Evolutionary conservation across 1,140 invertebrate genomes (phyloP).

Genomic region (Trachymyrmex septentrionalis): DNA sequence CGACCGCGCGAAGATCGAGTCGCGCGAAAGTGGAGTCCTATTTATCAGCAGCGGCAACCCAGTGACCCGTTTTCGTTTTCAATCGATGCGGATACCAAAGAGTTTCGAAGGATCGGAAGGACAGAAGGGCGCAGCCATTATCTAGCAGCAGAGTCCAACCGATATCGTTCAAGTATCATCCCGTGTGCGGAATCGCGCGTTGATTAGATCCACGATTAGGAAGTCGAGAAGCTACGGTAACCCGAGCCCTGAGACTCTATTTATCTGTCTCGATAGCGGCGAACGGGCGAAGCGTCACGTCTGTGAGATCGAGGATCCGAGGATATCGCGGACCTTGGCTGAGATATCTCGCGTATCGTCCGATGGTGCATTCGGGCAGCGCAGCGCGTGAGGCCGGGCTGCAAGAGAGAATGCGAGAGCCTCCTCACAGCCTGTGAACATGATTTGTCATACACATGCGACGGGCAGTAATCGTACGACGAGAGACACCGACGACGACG

Average conservation of each 20-base stretch:
- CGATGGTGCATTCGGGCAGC: constrained; percentile 71
- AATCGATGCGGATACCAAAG: constrained; percentile 67
- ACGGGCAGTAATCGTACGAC: constrained; percentile 80
- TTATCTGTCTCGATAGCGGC: not conserved
- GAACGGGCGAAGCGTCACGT: constrained; percentile 5
- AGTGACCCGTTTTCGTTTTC: constrained; percentile 71
- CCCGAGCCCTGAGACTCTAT: not conserved
- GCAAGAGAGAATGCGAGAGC: constrained; percentile 83
- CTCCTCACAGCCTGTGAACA: constrained; percentile 82
- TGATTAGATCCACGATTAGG: not conserved
- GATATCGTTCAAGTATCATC: not conserved
- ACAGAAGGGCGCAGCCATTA: constrained; percentile 70
- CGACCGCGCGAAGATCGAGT: constrained; percentile 35
- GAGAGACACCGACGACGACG: constrained; percentile 75
- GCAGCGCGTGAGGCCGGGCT: constrained; percentile 58
- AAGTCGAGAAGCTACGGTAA: too few species aligned
- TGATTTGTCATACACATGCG: constrained; percentile 83
- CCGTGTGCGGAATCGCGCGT: constrained; percentile 7
- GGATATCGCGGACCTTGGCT: not conserved
- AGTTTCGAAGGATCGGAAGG: constrained; percentile 45
- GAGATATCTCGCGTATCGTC: constrained; percentile 53
- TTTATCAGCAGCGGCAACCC: constrained; percentile 51
- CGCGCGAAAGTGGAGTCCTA: constrained; percentile 51
- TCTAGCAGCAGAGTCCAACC: constrained; percentile 30
- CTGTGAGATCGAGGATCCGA: constrained; percentile 39